Conservation (phyloP, 2,888 invertebrate species). For the Microplitis manilae region DNA sequence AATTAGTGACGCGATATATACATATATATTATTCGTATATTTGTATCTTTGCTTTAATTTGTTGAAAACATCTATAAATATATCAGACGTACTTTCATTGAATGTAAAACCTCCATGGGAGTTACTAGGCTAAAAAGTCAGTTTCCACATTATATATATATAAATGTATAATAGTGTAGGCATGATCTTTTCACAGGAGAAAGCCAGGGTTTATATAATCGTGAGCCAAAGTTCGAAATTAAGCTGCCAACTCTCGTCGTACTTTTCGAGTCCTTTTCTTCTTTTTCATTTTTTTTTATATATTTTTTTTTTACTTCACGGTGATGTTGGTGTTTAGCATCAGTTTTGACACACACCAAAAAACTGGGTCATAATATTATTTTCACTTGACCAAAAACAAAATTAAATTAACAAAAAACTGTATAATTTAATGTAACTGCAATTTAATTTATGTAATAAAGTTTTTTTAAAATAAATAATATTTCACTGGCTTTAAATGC, state of each 20-base stretch:
- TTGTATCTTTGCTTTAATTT: neutral
- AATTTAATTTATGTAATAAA: neutral
- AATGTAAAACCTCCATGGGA: neutral
- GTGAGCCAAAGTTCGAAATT: slow-evolving; percentile 30
- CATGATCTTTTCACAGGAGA: neutral
- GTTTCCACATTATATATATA: neutral
- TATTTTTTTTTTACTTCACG: slow-evolving; percentile 11
- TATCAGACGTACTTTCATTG: neutral
- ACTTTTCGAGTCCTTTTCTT: slow-evolving; percentile 21
- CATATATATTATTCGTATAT: neutral
- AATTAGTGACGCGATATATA: neutral
- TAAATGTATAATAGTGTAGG: neutral
- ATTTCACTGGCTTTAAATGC: neutral
- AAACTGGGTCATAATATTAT: slow-evolving; percentile 37
- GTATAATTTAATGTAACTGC: neutral
- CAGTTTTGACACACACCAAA: slow-evolving; percentile 1
- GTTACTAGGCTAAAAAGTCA: neutral
- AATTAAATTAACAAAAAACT: slow-evolving; percentile 1
- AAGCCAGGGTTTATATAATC: slow-evolving; percentile 12
- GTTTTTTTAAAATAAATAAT: neutral
- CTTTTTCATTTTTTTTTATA: neutral
- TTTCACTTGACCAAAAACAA: neutral
- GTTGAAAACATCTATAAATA: neutral
- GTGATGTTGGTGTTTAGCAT: neutral
- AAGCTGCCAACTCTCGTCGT: slow-evolving; percentile 30